Base-by-base conservation (phyloP, 23 tunicate species). In the Phallusia fumigata region DNA sequence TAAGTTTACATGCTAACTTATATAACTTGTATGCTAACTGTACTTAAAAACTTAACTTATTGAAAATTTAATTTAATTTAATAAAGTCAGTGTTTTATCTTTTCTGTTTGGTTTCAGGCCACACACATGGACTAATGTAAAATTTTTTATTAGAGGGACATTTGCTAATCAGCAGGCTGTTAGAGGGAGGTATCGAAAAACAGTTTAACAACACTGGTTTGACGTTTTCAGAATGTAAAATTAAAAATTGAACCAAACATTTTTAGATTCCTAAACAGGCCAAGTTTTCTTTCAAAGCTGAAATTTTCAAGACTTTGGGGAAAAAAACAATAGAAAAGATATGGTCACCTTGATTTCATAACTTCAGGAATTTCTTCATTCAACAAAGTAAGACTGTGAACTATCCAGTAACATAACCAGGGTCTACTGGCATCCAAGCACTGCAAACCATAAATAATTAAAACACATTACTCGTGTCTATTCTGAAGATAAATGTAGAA, bases 321-420 rank as follows among this genome's bases (percentile, higher is more conserved):
- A 77, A 34, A 77, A 2, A 58, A 6, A 58, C 13, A 58, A 6
- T 18, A 53, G 19, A 53, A 18, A n/a, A n/a, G n/a, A n/a, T 16
- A 30, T 15, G 12, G 28, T 28, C 35, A 94, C 98, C 90, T 89
- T 26, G 85, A 74, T 76, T 94, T 94, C 28, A 79, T 18, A 3
- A 82, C 83, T 22, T 89, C 90, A 15, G 85, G 80, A 28, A 91
- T 73, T 73, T 75, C 81, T 49, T 89, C 87, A 11, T 89, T 74
- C 53, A 94, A 58, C 35, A 94, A 65, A 15, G 82, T 65, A 26
- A 94, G 79, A 75, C 94, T 89, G 84, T 94, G 98, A 76, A 94
- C 89, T 3, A 94, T 94, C 98, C 98, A 94, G 50, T 94, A 94
- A 82, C 98, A 94, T 8, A 94, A 50, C 98, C 98, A 94, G 11